A percentile compares a stretch with the other conserved stretches of the same genome.
These are phyloP conservation scores for Thecophora atra DNA, from an alignment of 2,888 invertebrate species.

Conservation along the genomic window DNA sequence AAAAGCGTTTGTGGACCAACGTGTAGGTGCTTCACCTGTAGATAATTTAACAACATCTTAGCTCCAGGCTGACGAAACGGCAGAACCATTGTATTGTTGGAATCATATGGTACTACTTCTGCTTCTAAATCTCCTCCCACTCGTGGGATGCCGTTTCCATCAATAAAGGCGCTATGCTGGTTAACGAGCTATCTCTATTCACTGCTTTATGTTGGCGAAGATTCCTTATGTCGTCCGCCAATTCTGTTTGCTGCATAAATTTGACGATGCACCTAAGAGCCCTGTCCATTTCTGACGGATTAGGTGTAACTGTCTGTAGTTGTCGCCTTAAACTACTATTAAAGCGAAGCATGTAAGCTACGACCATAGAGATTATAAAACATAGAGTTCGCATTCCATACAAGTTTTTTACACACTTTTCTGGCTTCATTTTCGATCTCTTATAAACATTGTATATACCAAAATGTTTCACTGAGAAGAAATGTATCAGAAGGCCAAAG, in stretches of 20 bases:
- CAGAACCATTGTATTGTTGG: neutral
- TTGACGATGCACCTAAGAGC: neutral
- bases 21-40: neutral
- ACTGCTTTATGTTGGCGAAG: neutral
- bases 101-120: neutral
- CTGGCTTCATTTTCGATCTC: no score
- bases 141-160: neutral
- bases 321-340: neutral
- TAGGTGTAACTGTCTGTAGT: neutral
- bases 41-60: neutral
- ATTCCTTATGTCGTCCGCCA: neutral
- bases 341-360: no score
- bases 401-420: no score
- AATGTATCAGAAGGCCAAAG: no score
- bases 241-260: neutral
- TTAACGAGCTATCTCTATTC: neutral
- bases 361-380: no score
- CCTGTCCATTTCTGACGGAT: neutral
- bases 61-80: neutral
- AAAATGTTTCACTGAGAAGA: no score
- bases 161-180: constrained; percentile 4
- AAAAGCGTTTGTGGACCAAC: constrained; percentile 9
- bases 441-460: no score
- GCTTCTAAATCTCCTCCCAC: neutral
- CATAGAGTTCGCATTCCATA: no score